Evolutionary conservation across 2,888 invertebrate genomes (phyloP).

Genomic region (Orchesella flavescens): DNA sequence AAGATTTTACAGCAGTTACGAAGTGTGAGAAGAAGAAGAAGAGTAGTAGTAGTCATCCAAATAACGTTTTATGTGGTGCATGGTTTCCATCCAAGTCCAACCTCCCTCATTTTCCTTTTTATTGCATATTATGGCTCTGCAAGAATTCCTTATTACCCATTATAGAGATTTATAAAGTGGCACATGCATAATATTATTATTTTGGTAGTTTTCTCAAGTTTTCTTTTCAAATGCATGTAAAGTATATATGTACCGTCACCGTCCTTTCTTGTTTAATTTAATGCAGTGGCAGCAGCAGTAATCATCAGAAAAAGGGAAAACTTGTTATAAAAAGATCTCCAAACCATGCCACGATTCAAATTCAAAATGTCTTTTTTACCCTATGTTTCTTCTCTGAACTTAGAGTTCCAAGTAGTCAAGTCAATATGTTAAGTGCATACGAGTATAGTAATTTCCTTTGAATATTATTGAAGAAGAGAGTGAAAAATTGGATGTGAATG

Average conservation of each 20-base stretch:
- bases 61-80: neutral
- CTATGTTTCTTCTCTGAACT: neutral
- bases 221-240: conserved; percentile 4
- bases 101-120: conserved; percentile 38
- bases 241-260: too few species aligned
- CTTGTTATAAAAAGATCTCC: neutral
- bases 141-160: conserved; percentile 58
- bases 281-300: neutral
- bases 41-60: conserved; percentile 8
- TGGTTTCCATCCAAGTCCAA: conserved; percentile 9
- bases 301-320: neutral
- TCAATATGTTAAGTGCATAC: neutral
- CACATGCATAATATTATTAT: conserved; percentile 28
- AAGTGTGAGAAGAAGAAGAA: conserved; percentile 10
- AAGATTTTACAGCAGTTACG: conserved; percentile 3
- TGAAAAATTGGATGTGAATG: conserved; percentile 14
- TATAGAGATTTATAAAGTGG: conserved; percentile 53
- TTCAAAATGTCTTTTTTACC: too few species aligned
- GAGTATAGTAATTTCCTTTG: conserved; percentile 2
- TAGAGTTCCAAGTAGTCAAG: neutral
- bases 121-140: conserved; percentile 43
- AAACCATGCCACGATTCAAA: neutral
- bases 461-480: conserved; percentile 25
- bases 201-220: neutral
- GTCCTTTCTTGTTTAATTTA: neutral